Evolutionary conservation across 2,113 vertebrate species (phyloP), one percentile per base, ranked within the genome.

Genomic region (Smithornis capensis): DNA sequence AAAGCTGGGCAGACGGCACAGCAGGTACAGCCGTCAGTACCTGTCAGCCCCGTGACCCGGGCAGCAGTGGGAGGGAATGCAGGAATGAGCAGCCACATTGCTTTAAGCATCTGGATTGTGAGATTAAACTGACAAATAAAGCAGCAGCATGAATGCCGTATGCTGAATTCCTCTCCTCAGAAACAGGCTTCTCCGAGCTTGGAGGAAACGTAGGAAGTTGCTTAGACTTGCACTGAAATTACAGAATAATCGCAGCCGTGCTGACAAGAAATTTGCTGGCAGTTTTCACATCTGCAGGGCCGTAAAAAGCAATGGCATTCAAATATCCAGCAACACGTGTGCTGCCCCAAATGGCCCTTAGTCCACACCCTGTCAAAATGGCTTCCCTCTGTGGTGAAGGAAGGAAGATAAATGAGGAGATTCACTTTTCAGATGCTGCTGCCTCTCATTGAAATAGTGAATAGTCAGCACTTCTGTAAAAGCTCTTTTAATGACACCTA

Each of bases 41-140:
- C 16, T 90, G 64, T 45, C 68, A 75, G 83, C 83, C 60, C 49
- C 0, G 0, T 49, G 64, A 28, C 53, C 33, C 0, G 3, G 60
- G 44, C 9, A 6, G 77, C 60, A 12, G 38, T 47, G 91, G 79
- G 56, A 81, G 10, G 40, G 19, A 45, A 79, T 12, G 47, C 73
- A 64, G 27, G 19, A 81, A 49, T 1, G 1, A 78, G 21, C 19
- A 82, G n/a, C 25, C 65, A 49, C 21, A 12, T 52, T 83, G 45
- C 84, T 53, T 75, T 71, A 60, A 84, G 83, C 56, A 57, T 71
- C 37, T 10, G 2, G 56, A 45, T 35, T 89, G 52, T 74, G 79
- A 95, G 63, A 88, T 92, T 76, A 92, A 53, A 27, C 69, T 49
- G 50, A 15, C 65, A 89, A 83, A 91, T 56, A 76, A 73, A 89